Percentiles rank a stretch among this genome's conserved stretches.
Conservation (phyloP, 2,113 vertebrate genomes). For the Oenanthe melanoleuca region DNA sequence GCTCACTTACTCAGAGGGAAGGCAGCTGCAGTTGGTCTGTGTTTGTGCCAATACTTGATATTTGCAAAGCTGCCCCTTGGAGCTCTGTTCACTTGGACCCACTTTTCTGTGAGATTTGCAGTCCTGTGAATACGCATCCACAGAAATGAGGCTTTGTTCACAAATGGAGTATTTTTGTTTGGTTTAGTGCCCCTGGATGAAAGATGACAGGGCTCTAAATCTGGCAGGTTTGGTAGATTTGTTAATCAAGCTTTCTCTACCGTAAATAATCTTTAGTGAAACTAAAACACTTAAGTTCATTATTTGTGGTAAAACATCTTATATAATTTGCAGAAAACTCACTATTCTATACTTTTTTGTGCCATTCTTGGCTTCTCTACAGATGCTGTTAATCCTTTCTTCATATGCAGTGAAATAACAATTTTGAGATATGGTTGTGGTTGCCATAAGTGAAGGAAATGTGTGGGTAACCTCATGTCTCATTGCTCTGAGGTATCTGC, state of each 20-base stretch:
- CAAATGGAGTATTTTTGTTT: not conserved
- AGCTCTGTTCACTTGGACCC: not conserved
- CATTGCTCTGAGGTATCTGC: not conserved
- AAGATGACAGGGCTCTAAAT: not conserved
- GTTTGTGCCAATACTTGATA: not conserved
- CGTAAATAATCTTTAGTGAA: not conserved
- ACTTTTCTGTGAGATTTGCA: not conserved
- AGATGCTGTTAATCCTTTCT: not conserved
- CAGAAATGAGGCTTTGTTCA: not conserved
- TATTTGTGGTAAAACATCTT: not conserved
- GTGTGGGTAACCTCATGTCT: not conserved
- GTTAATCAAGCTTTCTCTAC: not conserved
- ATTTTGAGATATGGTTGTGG: not conserved
- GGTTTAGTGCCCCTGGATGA: not conserved
- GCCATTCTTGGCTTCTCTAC: not conserved
- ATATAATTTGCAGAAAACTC: not conserved
- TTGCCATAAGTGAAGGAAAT: not conserved
- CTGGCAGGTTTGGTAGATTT: not conserved
- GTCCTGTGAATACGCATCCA: not conserved
- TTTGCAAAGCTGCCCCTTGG: not conserved
- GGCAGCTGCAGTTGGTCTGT: not conserved
- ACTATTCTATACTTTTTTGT: not conserved
- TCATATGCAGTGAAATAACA: not conserved
- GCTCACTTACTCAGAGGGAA: fast-evolving
- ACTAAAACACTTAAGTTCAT: not conserved